Evolutionary conservation across 2,888 invertebrate species (phyloP).

Genomic region (Rotaria socialis): DNA sequence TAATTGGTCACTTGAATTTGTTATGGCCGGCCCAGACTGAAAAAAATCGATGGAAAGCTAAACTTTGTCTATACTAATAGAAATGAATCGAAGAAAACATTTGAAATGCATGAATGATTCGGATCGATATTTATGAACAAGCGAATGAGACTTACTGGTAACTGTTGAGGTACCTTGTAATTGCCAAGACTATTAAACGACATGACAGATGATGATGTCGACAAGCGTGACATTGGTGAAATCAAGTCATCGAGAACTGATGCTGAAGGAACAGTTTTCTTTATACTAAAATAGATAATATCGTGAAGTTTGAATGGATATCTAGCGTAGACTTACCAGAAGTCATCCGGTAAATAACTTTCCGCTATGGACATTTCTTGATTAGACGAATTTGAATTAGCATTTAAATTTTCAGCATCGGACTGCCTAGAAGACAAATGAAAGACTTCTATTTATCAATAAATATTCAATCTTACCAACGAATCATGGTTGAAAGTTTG

Average conservation of each 20-base stretch:
- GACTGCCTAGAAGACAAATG: background rate
- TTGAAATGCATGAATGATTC: too few relatives aligned
- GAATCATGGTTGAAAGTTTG: too few relatives aligned
- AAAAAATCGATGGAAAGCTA: background rate
- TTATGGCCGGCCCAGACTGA: background rate
- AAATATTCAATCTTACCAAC: too few relatives aligned
- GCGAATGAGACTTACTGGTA: background rate
- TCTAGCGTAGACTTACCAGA: background rate
- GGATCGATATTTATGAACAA: background rate
- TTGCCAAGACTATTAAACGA: background rate
- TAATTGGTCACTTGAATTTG: background rate
- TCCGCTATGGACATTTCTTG: background rate
- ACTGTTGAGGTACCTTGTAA: background rate
- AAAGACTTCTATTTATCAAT: too few relatives aligned
- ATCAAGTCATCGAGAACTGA: background rate
- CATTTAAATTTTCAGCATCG: background rate
- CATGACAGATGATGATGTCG: background rate
- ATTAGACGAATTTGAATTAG: background rate
- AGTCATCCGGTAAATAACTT: background rate
- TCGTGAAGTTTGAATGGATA: too few relatives aligned
- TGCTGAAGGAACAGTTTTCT: background rate
- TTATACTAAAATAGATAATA: background rate
- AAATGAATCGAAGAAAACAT: too few relatives aligned
- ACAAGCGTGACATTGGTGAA: background rate
- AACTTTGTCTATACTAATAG: too few relatives aligned